Base-by-base conservation (phyloP, 2,113 vertebrate genomes). In the Acrocephalus arundinaceus region DNA sequence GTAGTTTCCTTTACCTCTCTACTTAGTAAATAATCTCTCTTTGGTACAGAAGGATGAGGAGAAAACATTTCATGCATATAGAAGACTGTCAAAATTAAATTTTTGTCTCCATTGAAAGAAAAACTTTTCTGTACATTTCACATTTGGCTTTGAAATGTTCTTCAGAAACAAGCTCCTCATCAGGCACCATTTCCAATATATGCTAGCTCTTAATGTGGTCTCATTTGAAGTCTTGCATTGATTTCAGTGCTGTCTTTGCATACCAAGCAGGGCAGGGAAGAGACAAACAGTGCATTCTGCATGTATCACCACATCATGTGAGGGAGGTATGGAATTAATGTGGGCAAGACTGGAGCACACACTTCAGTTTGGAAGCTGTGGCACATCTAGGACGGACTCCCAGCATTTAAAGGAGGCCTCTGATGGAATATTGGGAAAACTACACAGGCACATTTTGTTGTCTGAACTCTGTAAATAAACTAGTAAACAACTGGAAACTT, bases 121-220 rank as follows among this genome's bases (percentile, higher is more conserved):
- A 75, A 87, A 39, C 39, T 92, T 58, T 22, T 43, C 45, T 52
- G 39, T 76, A 51, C 13, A 14, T 84, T 81, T 89, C 43, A 70
- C 0, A 0, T 85, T 75, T 77, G 54, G 87, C 75, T 94, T 92
- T 91, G 74, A 93, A 78, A 90, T 13, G 46, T 74, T 89, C 82
- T 86, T 91, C 48, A 63, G 43, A 78, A 95, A 71, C 63, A 90
- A 88, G 83, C 45, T 85, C 45, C 67, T 87, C 72, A 93, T 67
- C 77, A 93, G 90, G 43, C 89, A 72, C 51, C 59, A 54, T 82
- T 90, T 90, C 95, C 89, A 87, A 74, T 74, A 95, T 31, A 86
- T 45, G 59, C 55, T 46, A 57, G 61, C 35, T 96, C 75, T 93
- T 93, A 87, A 90, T 49, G 72, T 96, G 72, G 83, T 74, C 68